These are phyloP conservation scores for Nothoprocta perdicaria DNA, from an alignment of 2,113 vertebrate genomes.

Conservation along the genomic window DNA sequence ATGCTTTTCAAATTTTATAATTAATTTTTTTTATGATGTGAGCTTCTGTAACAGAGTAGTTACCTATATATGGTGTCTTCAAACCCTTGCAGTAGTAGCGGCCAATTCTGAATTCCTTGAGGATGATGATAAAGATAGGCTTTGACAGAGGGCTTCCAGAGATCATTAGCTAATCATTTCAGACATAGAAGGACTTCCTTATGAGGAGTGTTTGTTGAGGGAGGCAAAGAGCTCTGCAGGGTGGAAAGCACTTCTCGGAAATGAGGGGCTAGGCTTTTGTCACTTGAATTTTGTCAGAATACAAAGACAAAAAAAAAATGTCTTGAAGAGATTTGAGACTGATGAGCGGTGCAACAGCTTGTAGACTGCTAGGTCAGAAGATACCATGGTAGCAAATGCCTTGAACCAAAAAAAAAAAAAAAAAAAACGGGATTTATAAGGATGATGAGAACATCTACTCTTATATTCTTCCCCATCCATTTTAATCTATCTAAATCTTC, in stretches of 20 bases:
- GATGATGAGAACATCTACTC: neutral
- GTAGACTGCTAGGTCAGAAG: neutral
- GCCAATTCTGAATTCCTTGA: constrained; percentile 27
- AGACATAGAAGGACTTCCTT: neutral
- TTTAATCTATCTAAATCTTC: neutral
- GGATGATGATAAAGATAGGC: neutral
- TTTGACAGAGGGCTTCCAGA: neutral
- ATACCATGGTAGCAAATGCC: neutral
- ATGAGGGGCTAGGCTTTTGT: neutral
- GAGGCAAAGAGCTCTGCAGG: neutral
- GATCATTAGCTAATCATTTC: neutral
- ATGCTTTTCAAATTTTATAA: neutral
- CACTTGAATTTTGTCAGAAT: neutral
- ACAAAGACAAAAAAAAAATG: neutral
- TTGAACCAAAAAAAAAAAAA: neutral
- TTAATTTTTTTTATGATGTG: neutral
- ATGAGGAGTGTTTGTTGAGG: neutral
- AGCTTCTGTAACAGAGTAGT: constrained; percentile 21
- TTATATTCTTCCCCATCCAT: no score
- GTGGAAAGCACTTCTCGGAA: neutral
- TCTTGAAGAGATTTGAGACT: neutral
- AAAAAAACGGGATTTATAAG: neutral
- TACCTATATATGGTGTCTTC: constrained; percentile 50
- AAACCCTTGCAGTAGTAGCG: neutral
- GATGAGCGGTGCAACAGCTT: neutral